Percentiles rank a stretch among this genome's conserved stretches.
Evolutionary conservation across 2,113 vertebrate genomes (phyloP).

Genomic region (Oryzias curvinotus): DNA sequence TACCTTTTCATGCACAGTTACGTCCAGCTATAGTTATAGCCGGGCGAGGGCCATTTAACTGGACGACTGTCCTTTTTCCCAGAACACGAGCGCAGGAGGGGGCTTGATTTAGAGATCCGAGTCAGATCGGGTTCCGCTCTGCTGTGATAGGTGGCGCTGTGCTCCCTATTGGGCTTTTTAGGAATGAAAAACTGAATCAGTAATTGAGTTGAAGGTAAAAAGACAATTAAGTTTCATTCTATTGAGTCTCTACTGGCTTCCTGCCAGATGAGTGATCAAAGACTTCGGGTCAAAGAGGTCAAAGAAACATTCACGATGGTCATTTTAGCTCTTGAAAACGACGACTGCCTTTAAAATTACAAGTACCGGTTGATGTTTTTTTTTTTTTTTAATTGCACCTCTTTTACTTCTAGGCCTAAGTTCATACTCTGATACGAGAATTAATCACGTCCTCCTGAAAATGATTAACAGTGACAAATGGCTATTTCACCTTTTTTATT

Average conservation of each 20-base stretch:
- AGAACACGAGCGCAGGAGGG: background rate
- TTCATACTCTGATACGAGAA: too few relatives aligned
- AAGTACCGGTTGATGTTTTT: constrained; percentile 1
- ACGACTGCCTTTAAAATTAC: background rate
- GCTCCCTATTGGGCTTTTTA: too few relatives aligned
- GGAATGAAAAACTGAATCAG: too few relatives aligned
- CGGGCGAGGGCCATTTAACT: background rate
- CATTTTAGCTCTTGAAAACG: background rate
- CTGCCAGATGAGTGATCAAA: too few relatives aligned
- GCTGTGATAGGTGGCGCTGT: too few relatives aligned
- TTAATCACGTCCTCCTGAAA: constrained; percentile 21
- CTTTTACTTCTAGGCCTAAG: too few relatives aligned
- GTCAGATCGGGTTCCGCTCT: too few relatives aligned
- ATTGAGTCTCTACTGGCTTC: too few relatives aligned
- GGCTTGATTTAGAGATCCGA: background rate
- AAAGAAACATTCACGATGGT: too few relatives aligned
- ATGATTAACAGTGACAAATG: constrained; percentile 20
- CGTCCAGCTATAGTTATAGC: background rate
- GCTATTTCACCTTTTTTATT: constrained; percentile 4
- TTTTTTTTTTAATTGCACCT: background rate
- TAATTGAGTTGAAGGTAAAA: too few relatives aligned
- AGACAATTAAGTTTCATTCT: too few relatives aligned
- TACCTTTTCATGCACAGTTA: constrained; percentile 1
- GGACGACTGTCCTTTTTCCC: background rate
- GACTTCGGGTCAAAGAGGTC: too few relatives aligned